Base-by-base conservation (phyloP, 2,113 vertebrate species). In the Plecturocebus donacophilus region DNA sequence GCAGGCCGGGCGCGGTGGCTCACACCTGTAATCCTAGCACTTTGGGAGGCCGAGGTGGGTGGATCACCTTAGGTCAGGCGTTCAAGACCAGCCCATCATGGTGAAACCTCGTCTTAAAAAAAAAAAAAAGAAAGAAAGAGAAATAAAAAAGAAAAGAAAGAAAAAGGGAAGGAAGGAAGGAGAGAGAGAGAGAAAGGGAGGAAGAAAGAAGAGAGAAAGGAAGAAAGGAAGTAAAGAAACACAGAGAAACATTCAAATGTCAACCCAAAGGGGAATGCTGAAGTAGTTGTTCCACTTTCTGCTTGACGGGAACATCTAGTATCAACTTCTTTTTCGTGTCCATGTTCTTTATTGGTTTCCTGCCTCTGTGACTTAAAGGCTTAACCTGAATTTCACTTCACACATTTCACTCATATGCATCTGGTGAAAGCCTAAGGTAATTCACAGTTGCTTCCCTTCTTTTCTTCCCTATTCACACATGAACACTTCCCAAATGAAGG, bases 311-410 rank as follows among this genome's bases (percentile, higher is more conserved):
- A 64, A 20, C 30, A 73, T 27, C 49, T 2, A n/a, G 27, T 5
- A 11, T 13, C 1, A 8, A 91, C 8, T 23, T 45, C 52, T 68
- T 38, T 4, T 19, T 2, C 79, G 21, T 20, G 52, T 47, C 21
- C 8, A 6, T 0, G 1, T 73, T 52, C 76, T 82, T 45, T 27
- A 9, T 1, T 11, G 84, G 91, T 64, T 86, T 92, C 96, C 82
- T 84, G 93, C 64, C 68, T 56, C 14, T 21, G 83, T 32, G 95
- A 58, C 54, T 20, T 20, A 71, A 17, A 16, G 42, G 58, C 21
- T 54, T 52, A 3, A 38, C 58, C 87, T 19, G 45, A 58, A 45
- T 79, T 35, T 84, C 54, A 92, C 96, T 95, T 96, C 94, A 19
- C 49, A 12, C 12, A 0, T n/a, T 17, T 77, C 2, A 21, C 40